Percentiles rank a stretch among this genome's conserved stretches.
phyloP scores from a whole-genome alignment of 2,113 vertebrate genomes.

The Stigmatopora argus region DNA sequence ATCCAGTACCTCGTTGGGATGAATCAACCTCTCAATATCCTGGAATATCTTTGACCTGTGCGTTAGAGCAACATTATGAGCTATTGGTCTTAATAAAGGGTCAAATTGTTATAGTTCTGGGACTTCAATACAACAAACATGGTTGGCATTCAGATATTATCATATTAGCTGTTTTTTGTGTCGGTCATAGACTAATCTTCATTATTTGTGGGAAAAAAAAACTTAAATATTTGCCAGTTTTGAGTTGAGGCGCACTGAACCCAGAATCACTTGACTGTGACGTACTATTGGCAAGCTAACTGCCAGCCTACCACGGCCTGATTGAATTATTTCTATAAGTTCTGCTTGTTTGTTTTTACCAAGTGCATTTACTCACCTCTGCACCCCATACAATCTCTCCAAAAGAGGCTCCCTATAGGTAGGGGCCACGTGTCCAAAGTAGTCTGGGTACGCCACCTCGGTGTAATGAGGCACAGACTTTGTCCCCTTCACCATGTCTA shows the following conservation, averaged over 20 bases:
- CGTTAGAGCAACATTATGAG: slow-evolving; percentile 16
- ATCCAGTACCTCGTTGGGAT: slow-evolving; percentile 92
- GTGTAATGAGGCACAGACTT: slow-evolving; percentile 85
- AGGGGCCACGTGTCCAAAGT: slow-evolving; percentile 91
- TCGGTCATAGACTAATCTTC: not conserved
- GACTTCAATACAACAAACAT: not conserved
- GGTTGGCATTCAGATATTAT: not conserved
- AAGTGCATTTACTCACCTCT: slow-evolving; percentile 76
- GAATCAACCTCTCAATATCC: slow-evolving; percentile 95
- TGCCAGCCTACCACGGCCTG: too few relatives aligned
- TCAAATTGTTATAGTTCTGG: not conserved
- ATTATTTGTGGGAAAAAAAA: too few relatives aligned
- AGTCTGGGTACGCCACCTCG: slow-evolving; percentile 96
- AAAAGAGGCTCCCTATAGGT: slow-evolving; percentile 84
- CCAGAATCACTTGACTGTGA: too few relatives aligned
- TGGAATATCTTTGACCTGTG: slow-evolving; percentile 93
- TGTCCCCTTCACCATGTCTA: slow-evolving; percentile 88
- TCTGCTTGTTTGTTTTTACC: not conserved
- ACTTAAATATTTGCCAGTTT: too few relatives aligned
- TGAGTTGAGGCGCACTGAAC: too few relatives aligned
- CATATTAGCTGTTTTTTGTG: not conserved
- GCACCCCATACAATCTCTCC: slow-evolving; percentile 91
- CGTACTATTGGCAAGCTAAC: not conserved
- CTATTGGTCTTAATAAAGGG: too few relatives aligned
- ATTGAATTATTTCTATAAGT: too few relatives aligned